Evolutionary conservation across 2,113 vertebrate species (phyloP).

Genomic region (Hydropotes inermis): DNA sequence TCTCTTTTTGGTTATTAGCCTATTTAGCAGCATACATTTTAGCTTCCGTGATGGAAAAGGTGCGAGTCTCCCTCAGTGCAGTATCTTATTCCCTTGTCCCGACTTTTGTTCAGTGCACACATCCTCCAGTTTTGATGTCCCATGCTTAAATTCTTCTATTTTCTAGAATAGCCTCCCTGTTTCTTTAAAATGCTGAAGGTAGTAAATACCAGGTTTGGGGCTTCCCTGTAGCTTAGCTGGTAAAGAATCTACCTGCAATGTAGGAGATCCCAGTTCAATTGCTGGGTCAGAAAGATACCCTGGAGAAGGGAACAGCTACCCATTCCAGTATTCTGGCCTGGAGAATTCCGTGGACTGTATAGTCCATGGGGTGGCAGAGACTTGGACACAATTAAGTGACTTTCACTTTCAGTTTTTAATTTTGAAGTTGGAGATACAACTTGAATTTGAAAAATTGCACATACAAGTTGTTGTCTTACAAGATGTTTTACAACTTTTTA

Average conservation of each 20-base stretch:
- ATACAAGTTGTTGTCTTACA: background rate
- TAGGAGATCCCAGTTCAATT: background rate
- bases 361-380: background rate
- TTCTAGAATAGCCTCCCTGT: background rate
- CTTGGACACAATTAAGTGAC: background rate
- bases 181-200: background rate
- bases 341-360: background rate
- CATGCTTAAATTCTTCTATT: background rate
- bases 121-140: background rate
- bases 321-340: background rate
- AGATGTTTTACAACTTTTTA: background rate
- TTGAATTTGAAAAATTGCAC: background rate
- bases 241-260: background rate
- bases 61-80: background rate
- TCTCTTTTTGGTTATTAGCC: background rate
- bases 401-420: background rate
- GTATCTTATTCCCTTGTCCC: background rate
- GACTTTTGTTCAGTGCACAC: background rate
- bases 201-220: background rate
- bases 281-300: background rate
- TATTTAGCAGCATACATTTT: background rate
- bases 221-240: background rate
- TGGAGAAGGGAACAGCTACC: background rate
- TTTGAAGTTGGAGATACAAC: background rate
- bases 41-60: background rate